These are phyloP conservation scores for Mormyrus hasselquistii DNA, from an alignment of 2,797 vertebrate species.

Conservation along the genomic window DNA sequence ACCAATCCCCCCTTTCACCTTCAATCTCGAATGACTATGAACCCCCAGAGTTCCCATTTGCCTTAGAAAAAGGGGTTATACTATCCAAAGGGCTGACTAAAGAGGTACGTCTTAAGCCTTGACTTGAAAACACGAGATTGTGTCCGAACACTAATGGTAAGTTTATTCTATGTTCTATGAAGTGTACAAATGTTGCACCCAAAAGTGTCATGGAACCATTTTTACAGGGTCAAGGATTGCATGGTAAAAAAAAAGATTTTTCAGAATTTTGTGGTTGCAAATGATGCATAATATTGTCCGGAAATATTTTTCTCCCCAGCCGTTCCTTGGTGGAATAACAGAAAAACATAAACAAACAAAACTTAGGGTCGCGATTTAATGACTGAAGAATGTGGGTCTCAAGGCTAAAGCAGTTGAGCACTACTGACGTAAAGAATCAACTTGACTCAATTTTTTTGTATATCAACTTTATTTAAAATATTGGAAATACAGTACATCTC, in stretches of 20 bases:
- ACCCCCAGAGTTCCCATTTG: no score
- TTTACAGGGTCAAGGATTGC: background rate
- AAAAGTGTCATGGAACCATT: background rate
- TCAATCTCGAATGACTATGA: no score
- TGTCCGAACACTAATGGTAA: no score
- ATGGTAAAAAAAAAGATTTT: background rate
- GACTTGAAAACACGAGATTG: no score
- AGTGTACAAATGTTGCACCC: background rate
- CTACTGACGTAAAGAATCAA: background rate
- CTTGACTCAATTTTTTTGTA: background rate
- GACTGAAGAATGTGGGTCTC: background rate
- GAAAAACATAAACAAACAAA: background rate
- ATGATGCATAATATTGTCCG: no score
- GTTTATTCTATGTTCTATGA: no score
- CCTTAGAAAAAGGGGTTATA: no score
- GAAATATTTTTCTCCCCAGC: background rate
- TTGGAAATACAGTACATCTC: constrained; percentile 29
- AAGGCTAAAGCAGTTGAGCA: background rate
- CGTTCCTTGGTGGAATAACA: background rate
- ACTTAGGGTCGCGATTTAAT: background rate
- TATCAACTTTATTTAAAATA: constrained; percentile 30
- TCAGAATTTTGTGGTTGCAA: no score
- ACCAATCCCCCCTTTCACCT: no score
- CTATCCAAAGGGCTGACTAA: no score
- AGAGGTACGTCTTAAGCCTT: no score